A percentile compares a stretch with the other conserved stretches of the same genome.
Conservation (phyloP, 2,888 invertebrate genomes). For the Cinara cedri region DNA sequence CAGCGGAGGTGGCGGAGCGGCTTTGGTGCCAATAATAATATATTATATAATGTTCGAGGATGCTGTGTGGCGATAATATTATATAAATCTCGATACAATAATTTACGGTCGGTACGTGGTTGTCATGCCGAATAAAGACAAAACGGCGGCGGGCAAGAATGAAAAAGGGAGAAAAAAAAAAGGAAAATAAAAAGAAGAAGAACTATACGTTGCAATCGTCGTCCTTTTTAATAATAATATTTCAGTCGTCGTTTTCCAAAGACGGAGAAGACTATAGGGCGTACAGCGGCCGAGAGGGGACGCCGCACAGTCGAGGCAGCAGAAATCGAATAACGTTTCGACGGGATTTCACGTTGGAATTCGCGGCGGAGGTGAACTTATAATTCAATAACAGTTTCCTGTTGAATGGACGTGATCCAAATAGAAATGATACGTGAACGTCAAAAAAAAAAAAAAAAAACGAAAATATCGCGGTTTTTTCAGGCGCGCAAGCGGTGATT, state of each 20-base stretch:
- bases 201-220: background rate
- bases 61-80: constrained; percentile 17
- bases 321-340: constrained; percentile 47
- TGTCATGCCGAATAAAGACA: constrained; percentile 14
- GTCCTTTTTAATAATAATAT: constrained; percentile 45
- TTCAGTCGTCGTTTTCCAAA: background rate
- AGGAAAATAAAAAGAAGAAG: background rate
- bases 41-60: too few species aligned
- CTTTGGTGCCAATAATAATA: too few species aligned
- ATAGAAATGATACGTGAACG: constrained; percentile 53
- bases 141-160: background rate
- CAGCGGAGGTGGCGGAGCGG: background rate
- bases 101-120: constrained; percentile 49
- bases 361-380: constrained; percentile 44
- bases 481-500: constrained; percentile 26
- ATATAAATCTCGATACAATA: constrained; percentile 35
- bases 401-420: constrained; percentile 56
- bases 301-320: background rate
- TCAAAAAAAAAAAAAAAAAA: too few species aligned
- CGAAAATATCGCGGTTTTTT: constrained; percentile 42
- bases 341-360: constrained; percentile 43
- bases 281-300: background rate
- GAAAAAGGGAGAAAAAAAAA: background rate
- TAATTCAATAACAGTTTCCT: constrained; percentile 55
- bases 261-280: background rate